phyloP scores from a whole-genome alignment of 1,140 invertebrate species.

The Saccostrea glomerata region DNA sequence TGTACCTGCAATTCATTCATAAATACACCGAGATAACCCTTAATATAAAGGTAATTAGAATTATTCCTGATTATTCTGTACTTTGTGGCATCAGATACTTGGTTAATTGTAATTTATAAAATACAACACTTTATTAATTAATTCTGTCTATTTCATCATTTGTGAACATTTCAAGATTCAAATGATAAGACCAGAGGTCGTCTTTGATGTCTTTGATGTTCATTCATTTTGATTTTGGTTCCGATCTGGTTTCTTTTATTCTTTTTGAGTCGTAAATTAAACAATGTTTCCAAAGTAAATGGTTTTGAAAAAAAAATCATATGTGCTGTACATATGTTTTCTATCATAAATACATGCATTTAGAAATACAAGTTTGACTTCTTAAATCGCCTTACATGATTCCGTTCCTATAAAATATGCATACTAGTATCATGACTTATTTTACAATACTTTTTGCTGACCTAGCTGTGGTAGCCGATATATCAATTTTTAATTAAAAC shows the following conservation, averaged over 20 bases:
- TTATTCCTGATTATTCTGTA: background rate
- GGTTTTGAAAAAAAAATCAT: too few relatives aligned
- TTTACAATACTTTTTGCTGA: background rate
- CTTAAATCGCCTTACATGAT: too few relatives aligned
- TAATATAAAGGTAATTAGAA: background rate
- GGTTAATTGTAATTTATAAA: constrained; percentile 27
- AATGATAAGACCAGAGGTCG: background rate
- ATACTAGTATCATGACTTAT: too few relatives aligned
- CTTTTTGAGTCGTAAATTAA: too few relatives aligned
- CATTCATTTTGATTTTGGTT: background rate
- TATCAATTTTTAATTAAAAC: background rate
- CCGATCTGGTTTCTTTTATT: too few relatives aligned
- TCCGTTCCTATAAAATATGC: too few relatives aligned
- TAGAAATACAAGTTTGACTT: too few relatives aligned
- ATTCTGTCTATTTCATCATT: background rate
- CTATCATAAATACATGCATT: too few relatives aligned
- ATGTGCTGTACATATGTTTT: too few relatives aligned
- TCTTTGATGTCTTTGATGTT: background rate
- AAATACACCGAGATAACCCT: background rate
- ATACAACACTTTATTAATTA: constrained; percentile 29
- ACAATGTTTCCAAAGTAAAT: too few relatives aligned
- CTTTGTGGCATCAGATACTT: background rate
- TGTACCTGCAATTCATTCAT: constrained; percentile 16
- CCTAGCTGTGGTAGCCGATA: background rate
- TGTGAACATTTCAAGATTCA: background rate